Base-by-base conservation (phyloP, 1,140 invertebrate genomes). In the Hirudo medicinalis region DNA sequence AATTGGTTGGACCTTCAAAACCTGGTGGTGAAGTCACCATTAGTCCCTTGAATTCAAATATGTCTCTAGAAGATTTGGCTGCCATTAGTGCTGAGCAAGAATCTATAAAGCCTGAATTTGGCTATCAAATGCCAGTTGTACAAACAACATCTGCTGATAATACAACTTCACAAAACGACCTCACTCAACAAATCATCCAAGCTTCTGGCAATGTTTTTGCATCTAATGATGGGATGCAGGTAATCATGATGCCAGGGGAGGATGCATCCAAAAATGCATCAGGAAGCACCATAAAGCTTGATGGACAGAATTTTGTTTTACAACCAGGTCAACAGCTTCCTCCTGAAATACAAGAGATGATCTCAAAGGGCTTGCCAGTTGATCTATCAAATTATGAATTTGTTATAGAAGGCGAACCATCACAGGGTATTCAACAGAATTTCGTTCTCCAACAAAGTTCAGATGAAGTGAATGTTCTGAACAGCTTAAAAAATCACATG, bases 1-100 rank as follows among this genome's bases (percentile, higher is more conserved):
- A 70, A 53, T 53, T 70, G 40, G 53, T 70, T 70, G 69, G 69
- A 20, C 49, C 69, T 54, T 27, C 40, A 49, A 40, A 70, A 25
- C 36, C 69, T 22, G 69, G 69, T 22, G 69, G n/a, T 53, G 69
- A 70, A 53, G 43, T 70, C 53, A 53, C 53, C 0, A 49, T 49
- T 25, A 53, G 25, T 19, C 49, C 69, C 17, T 36, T 54, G n/a
- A 53, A 36, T 25, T 70, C 69, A 25, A 49, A 49, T 17, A 70
- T 70, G 36, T 70, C 69, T 25, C 53, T 70, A 13, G 69, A 70
- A 20, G 69, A 70, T n/a, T 49, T 70, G 22, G 69, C 69, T 43
- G 49, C 69, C 19, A 70, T 70, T 49, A 70, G 69, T 53, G 69
- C 69, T 53, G 32, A 70, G 43, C 69, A 70, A 36, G 69, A 70